Base-by-base conservation (phyloP, 2,888 invertebrate genomes). In the Pteria penguin region DNA sequence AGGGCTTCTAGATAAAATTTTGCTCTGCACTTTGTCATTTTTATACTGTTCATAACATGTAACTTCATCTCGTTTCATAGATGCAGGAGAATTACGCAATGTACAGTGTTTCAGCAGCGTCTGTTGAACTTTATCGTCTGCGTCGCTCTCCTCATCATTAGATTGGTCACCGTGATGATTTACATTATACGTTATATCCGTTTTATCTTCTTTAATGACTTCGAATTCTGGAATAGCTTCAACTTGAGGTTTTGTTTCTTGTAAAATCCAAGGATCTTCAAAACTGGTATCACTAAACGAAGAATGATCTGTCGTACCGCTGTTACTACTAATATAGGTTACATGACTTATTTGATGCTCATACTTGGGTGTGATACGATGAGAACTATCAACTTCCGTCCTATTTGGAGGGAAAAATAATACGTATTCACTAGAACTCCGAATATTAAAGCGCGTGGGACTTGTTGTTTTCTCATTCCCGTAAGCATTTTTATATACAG, bases 381-480 rank as follows among this genome's bases (percentile, higher is more conserved):
- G n/a, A 26, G 22, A 14, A 33, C 68, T 69, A 27, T 11, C 29
- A 22, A 29, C 32, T 8, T 69, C 72, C 62, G 62, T 68, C 54
- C 36, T 66, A 22, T 26, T 65, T 52, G 75, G 72, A 33, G 79
- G 81, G 66, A 80, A 84, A n/a, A 84, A 75, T 24, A 84, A 76
- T 26, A 84, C 83, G 67, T 85, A 85, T 60, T 85, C 85, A 69
- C 84, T 84, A 29, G 81, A 77, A 55, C 79, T 83, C 36, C 82
- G 75, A 2, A 80, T 76, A 2, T 80, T 73, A 0, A 78, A 76
- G 52, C 54, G 24, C 18, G 60, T 63, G n/a, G 74, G 29, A 29
- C 63, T 55, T 55, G 32, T 58, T n/a, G 29, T 58, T 36, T 24
- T n/a, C 68, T 65, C 32, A 57, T 60, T 8, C 27, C 22, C 1